Evolutionary conservation across 2,797 vertebrate species (phyloP).

Genomic region (Propithecus perrieri): DNA sequence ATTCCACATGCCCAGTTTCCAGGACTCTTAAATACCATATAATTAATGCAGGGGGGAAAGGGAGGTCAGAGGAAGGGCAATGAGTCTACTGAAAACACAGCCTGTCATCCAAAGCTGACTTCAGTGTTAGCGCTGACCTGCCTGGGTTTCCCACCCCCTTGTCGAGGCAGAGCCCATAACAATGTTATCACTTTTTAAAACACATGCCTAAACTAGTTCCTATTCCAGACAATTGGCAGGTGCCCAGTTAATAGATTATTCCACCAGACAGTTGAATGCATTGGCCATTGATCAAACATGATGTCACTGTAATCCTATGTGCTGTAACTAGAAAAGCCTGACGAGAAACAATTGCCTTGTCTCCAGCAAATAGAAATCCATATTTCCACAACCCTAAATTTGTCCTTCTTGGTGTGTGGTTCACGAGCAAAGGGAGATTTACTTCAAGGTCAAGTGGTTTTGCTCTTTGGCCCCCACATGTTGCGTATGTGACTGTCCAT

Average conservation of each 20-base stretch:
- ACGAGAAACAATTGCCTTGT: slow-evolving; percentile 78
- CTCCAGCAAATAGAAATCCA: slow-evolving; percentile 76
- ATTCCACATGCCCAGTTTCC: not conserved
- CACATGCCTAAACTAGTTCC: slow-evolving; percentile 84
- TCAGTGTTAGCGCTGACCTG: slow-evolving; percentile 59
- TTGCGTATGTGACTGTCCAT: slow-evolving; percentile 57
- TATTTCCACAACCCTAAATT: not conserved
- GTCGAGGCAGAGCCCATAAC: slow-evolving; percentile 81
- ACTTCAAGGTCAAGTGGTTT: not conserved
- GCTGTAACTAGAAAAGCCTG: slow-evolving; percentile 92
- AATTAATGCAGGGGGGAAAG: not conserved
- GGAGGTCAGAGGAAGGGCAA: slow-evolving; percentile 10
- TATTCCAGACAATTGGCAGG: slow-evolving; percentile 89
- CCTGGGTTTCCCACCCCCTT: slow-evolving; percentile 71
- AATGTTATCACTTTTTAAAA: slow-evolving; percentile 89
- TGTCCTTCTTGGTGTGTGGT: slow-evolving; percentile 48
- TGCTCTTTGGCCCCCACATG: slow-evolving; percentile 69
- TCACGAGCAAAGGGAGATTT: slow-evolving; percentile 73
- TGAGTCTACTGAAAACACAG: slow-evolving; percentile 36
- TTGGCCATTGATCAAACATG: slow-evolving; percentile 91
- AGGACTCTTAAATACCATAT: not conserved
- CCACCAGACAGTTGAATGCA: slow-evolving; percentile 86
- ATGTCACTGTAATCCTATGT: slow-evolving; percentile 90
- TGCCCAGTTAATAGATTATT: slow-evolving; percentile 89
- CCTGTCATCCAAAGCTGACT: slow-evolving; percentile 70